Conservation (phyloP, 2,888 invertebrate species). For the Drosophila prostipennis region DNA sequence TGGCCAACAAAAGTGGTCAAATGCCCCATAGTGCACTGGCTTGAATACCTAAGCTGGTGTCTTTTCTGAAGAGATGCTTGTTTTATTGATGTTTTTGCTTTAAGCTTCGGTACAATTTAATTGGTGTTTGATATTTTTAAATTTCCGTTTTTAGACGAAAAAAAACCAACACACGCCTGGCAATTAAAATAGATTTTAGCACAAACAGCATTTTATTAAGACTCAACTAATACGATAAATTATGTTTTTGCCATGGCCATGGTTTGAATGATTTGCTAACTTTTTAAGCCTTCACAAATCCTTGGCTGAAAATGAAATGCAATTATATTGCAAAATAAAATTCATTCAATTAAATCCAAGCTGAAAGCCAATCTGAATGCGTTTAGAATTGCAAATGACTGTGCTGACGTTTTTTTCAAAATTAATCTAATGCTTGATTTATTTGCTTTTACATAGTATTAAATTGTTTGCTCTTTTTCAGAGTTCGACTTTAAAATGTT, state of each 20-base stretch:
- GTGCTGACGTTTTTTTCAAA: constrained; percentile 5
- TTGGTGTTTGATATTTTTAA: background rate
- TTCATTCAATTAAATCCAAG: constrained; percentile 22
- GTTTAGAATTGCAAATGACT: constrained; percentile 30
- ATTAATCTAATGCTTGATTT: constrained; percentile 12
- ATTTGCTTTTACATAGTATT: background rate
- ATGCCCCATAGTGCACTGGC: no score
- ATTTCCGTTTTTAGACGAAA: background rate
- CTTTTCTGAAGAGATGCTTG: background rate
- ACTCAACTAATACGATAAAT: constrained; percentile 4
- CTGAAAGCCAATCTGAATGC: constrained; percentile 8
- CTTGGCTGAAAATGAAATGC: constrained; percentile 7
- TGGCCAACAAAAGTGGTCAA: no score
- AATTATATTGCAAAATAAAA: constrained; percentile 20
- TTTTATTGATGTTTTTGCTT: background rate
- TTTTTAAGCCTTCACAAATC: constrained; percentile 23
- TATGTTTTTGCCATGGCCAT: background rate
- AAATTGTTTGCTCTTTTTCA: background rate
- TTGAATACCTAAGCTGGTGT: constrained; percentile 16
- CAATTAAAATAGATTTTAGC: background rate
- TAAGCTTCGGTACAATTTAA: background rate
- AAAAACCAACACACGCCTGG: background rate
- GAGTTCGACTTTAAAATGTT: background rate
- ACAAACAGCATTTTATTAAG: constrained; percentile 5
- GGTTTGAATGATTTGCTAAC: constrained; percentile 23